These are phyloP conservation scores for Cyrtonyx montezumae DNA, from an alignment of 2,113 vertebrate species.

Conservation along the genomic window DNA sequence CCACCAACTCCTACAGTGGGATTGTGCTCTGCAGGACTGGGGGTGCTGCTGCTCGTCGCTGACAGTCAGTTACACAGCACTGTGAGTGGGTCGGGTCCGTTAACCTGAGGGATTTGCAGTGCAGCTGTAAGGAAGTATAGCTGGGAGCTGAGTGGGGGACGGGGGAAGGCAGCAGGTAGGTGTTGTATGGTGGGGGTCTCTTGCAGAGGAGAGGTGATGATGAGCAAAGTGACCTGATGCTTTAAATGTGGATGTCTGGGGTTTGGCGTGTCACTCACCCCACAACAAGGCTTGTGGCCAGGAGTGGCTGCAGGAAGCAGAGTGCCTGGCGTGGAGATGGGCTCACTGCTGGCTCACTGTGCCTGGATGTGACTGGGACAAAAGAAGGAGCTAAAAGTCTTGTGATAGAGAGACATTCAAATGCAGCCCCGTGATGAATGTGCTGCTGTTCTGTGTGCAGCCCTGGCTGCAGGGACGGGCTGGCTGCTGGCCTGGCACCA, in stretches of 20 bases:
- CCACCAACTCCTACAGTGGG: not conserved
- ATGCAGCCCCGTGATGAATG: constrained; percentile 21
- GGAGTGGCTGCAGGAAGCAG: not conserved
- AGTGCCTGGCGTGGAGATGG: not conserved
- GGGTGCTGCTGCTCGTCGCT: not conserved
- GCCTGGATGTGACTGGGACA: constrained; percentile 20
- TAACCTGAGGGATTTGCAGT: not conserved
- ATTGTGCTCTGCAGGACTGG: not conserved
- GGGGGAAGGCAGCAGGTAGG: accelerated
- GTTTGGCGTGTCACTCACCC: not conserved
- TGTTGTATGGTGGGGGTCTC: too few relatives aligned
- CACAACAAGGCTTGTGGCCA: accelerated
- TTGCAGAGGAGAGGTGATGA: accelerated
- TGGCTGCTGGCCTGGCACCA: not conserved
- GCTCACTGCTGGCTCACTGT: not conserved
- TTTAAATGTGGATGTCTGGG: not conserved
- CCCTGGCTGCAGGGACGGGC: not conserved
- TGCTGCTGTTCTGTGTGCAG: not conserved
- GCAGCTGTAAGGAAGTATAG: not conserved
- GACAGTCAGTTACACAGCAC: not conserved
- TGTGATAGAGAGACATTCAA: constrained; percentile 13
- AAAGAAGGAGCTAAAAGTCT: not conserved
- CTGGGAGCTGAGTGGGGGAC: accelerated
- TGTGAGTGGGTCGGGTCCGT: not conserved
- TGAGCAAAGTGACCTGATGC: not conserved